These are phyloP conservation scores for Actenoides hombroni DNA, from an alignment of 2,113 vertebrate genomes.

Conservation along the genomic window DNA sequence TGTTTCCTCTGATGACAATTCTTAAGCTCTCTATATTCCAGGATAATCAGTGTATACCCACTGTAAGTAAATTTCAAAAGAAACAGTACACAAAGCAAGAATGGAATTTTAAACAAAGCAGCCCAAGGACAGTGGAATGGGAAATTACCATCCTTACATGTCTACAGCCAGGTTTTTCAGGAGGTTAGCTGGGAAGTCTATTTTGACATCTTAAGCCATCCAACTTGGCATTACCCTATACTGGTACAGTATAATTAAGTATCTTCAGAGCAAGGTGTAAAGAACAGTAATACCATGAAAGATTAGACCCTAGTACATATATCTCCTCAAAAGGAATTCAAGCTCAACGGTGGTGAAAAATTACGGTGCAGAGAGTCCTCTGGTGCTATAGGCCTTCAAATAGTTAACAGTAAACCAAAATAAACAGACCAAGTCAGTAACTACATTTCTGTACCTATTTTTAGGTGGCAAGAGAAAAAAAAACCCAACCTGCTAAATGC, in stretches of 20 bases:
- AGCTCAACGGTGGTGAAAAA: neutral
- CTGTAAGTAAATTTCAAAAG: neutral
- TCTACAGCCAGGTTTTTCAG: neutral
- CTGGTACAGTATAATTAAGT: rapidly evolving
- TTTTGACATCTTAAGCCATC: neutral
- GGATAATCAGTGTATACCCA: neutral
- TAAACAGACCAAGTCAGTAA: neutral
- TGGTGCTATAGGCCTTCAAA: neutral
- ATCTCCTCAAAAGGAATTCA: neutral
- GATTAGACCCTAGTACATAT: neutral
- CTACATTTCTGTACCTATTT: neutral
- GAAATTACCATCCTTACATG: neutral
- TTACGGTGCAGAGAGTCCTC: neutral
- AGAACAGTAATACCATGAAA: neutral
- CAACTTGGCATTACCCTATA: neutral
- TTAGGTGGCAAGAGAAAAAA: neutral
- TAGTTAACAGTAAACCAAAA: neutral
- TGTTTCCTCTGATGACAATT: neutral
- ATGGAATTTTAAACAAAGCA: neutral
- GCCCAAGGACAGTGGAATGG: neutral
- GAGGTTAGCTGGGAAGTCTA: neutral
- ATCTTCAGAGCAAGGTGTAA: neutral
- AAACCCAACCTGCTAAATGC: neutral
- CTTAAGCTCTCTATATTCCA: neutral
- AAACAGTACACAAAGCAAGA: neutral